Conservation (phyloP, 2,888 invertebrate species). For the Iselma pallidipennis region DNA sequence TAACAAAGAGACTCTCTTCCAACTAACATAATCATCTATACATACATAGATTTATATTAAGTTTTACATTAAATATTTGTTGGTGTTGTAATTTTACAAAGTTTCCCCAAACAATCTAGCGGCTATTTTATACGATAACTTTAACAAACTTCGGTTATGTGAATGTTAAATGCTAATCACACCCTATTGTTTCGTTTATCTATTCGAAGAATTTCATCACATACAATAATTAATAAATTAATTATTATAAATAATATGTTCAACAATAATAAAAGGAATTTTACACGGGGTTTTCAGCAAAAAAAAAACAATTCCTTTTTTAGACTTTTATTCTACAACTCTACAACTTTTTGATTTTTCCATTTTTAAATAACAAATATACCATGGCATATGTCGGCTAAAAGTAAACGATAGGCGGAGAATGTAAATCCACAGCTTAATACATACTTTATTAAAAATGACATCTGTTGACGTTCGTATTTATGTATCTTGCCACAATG, state of each 20-base stretch:
- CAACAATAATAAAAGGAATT: too few relatives aligned
- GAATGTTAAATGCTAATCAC: conserved; percentile 15
- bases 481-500: too few relatives aligned
- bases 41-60: conserved; percentile 4
- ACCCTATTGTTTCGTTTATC: conserved; percentile 12
- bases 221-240: not conserved
- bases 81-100: conserved; percentile 18
- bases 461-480: too few relatives aligned
- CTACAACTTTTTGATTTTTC: too few relatives aligned
- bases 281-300: too few relatives aligned
- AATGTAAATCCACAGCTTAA: too few relatives aligned
- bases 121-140: conserved; percentile 20
- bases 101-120: conserved; percentile 18
- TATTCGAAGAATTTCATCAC: conserved; percentile 12
- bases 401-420: too few relatives aligned
- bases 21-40: conserved; percentile 5
- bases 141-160: conserved; percentile 16
- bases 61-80: conserved; percentile 20
- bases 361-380: too few relatives aligned
- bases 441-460: too few relatives aligned
- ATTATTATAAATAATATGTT: not conserved
- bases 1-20: conserved; percentile 5
- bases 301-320: too few relatives aligned
- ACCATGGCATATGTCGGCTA: too few relatives aligned
- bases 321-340: too few relatives aligned